Conservation (phyloP, 1,140 invertebrate species). For the Ruditapes philippinarum region DNA sequence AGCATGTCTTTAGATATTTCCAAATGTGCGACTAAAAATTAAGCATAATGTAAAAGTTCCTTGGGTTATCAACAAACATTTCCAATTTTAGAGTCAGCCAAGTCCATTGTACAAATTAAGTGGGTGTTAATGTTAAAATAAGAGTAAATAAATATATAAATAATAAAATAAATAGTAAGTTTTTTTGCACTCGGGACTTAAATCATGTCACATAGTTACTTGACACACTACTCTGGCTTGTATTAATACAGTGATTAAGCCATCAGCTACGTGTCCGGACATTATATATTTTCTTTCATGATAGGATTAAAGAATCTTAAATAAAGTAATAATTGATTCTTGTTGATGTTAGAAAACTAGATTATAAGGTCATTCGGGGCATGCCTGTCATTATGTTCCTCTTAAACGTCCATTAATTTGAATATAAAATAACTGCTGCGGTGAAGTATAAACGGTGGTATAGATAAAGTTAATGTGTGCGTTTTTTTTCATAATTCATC, state of each 20-base stretch:
- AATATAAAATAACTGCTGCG: background rate
- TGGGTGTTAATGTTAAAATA: too few species aligned
- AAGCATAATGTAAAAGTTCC: too few species aligned
- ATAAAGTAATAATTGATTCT: background rate
- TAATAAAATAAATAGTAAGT: too few species aligned
- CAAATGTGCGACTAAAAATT: too few species aligned
- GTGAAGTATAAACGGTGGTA: background rate
- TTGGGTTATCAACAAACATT: too few species aligned
- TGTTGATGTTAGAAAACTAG: background rate
- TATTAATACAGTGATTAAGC: background rate
- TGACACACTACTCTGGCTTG: background rate
- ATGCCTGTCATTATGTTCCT: background rate
- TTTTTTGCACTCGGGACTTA: too few species aligned
- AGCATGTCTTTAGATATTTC: too few species aligned
- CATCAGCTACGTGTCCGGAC: background rate
- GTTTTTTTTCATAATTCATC: constrained; percentile 7
- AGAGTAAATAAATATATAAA: too few species aligned
- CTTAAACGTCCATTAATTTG: constrained; percentile 5
- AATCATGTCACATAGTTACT: too few species aligned
- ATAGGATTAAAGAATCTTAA: constrained; percentile 8
- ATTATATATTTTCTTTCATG: background rate
- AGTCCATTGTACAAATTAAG: too few species aligned
- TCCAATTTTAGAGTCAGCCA: too few species aligned
- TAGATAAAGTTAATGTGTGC: constrained; percentile 2
- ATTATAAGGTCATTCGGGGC: constrained; percentile 2